Evolutionary conservation across 2,888 invertebrate species (phyloP).

Genomic region (Leptinotarsa haldemani): DNA sequence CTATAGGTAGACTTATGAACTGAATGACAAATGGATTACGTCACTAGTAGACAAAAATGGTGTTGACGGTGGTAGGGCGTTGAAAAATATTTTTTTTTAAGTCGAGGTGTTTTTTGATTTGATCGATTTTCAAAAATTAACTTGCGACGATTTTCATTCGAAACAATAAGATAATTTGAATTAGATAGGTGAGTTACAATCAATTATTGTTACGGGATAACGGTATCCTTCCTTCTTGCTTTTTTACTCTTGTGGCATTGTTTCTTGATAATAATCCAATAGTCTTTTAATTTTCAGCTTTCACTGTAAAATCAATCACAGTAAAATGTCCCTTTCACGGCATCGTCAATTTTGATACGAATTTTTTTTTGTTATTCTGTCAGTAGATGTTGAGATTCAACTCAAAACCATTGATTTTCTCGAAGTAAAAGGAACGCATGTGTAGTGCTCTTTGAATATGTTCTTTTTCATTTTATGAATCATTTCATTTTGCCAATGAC

Average conservation of each 20-base stretch:
- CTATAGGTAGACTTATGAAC: not conserved
- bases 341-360: not conserved
- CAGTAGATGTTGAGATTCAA: constrained; percentile 12
- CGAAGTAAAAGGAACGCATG: constrained; percentile 47
- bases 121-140: not conserved
- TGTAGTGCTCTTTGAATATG: constrained; percentile 42
- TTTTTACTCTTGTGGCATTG: constrained; percentile 17
- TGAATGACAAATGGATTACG: constrained; percentile 52
- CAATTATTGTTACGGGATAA: constrained; percentile 24
- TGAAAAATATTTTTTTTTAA: constrained; percentile 51
- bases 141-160: not conserved
- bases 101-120: constrained; percentile 28
- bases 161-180: constrained; percentile 7
- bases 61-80: constrained; percentile 61
- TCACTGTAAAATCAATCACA: not conserved
- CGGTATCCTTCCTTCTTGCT: constrained; percentile 29
- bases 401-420: constrained; percentile 51
- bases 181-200: constrained; percentile 24
- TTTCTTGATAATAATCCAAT: not conserved
- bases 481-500: constrained; percentile 31
- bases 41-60: constrained; percentile 60
- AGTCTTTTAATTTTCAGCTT: not conserved
- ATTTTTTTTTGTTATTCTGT: not conserved
- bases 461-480: constrained; percentile 46
- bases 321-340: not conserved